These are phyloP conservation scores for Crocodylus rhombifer DNA, from an alignment of 2,797 vertebrate species.

Conservation along the genomic window DNA sequence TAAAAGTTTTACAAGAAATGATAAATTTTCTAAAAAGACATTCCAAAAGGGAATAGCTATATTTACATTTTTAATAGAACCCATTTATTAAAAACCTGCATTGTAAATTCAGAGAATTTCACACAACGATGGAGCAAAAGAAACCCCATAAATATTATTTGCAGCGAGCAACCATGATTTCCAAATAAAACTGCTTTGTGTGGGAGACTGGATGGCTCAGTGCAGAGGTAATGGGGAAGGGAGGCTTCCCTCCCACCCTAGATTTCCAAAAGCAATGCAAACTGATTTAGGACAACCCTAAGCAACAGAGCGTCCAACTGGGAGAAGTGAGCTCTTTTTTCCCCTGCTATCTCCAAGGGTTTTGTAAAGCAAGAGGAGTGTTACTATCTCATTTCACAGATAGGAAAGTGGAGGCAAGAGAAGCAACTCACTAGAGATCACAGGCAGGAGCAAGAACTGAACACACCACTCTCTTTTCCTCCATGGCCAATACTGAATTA, in stretches of 20 bases:
- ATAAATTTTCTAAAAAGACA: conserved; percentile 9
- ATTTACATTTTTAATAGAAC: conserved; percentile 50
- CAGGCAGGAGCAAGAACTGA: not conserved
- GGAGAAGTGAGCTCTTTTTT: too few relatives aligned
- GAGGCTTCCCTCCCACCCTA: not conserved
- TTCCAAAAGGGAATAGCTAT: conserved; percentile 38
- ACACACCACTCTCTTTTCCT: not conserved
- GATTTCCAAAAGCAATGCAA: not conserved
- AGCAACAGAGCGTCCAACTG: accelerated
- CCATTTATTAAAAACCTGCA: conserved; percentile 8
- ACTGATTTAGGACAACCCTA: not conserved
- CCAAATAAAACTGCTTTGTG: conserved; percentile 49
- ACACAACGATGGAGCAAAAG: not conserved
- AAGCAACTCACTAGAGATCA: not conserved
- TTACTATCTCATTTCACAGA: accelerated
- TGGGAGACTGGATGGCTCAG: not conserved
- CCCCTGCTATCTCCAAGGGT: not conserved
- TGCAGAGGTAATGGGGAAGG: not conserved
- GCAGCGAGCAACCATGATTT: conserved; percentile 26
- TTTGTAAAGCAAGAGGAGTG: not conserved
- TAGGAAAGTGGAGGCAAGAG: accelerated
- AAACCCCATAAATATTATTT: not conserved
- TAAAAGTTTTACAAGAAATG: conserved; percentile 44
- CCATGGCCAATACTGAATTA: not conserved
- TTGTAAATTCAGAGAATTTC: not conserved